phyloP scores from a whole-genome alignment of 2,888 invertebrate genomes.

The Synanthedon formicaeformis region DNA sequence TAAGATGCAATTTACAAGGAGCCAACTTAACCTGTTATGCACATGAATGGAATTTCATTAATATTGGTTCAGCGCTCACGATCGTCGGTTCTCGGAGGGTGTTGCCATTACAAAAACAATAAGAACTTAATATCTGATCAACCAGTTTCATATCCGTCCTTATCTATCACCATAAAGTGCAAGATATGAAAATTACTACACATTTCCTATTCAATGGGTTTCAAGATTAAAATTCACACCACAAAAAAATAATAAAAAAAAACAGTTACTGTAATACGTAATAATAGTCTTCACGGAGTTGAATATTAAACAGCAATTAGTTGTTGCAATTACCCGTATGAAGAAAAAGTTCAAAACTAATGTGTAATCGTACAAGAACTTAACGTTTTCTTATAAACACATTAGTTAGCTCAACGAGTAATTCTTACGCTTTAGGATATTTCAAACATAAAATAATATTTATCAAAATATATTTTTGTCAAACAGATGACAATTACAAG shows the following conservation, averaged over 20 bases:
- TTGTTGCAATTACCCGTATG: not conserved
- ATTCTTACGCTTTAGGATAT: no score
- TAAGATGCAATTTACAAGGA: constrained; percentile 28
- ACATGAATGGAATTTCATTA: constrained; percentile 45
- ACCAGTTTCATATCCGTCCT: not conserved
- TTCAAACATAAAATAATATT: no score
- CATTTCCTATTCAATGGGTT: no score
- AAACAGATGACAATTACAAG: no score
- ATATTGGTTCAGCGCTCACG: constrained; percentile 26
- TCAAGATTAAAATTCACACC: not conserved
- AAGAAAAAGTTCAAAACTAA: not conserved
- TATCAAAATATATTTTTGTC: no score
- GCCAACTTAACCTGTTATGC: constrained; percentile 33
- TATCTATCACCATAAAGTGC: not conserved
- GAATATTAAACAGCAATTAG: not conserved
- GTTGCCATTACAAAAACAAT: not conserved
- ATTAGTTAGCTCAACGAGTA: not conserved
- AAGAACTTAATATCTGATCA: not conserved
- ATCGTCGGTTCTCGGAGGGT: constrained; percentile 7
- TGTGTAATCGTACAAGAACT: not conserved
- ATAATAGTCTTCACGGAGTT: no score
- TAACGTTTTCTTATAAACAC: no score
- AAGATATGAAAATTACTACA: not conserved
- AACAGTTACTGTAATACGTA: no score
- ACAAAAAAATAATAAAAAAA: not conserved